A percentile compares a stretch with the other conserved stretches of the same genome.
phyloP scores from a whole-genome alignment of 2,797 vertebrate genomes.

The Anniella stebbinsi region DNA sequence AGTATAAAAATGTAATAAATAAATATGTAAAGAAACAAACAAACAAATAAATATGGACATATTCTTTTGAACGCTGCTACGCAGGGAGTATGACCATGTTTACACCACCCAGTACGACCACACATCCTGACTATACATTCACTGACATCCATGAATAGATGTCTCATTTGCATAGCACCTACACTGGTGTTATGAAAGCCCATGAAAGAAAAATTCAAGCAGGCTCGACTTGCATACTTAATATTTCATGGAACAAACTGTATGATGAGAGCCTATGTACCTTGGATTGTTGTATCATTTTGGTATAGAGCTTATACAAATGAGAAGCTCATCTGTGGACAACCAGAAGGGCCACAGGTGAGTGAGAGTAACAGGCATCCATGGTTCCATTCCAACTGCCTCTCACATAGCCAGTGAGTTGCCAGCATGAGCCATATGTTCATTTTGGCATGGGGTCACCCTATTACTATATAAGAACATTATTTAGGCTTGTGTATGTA shows the following conservation, averaged over 20 bases:
- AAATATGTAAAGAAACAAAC: no score
- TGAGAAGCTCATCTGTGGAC: background rate
- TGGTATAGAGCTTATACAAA: background rate
- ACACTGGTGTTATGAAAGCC: no score
- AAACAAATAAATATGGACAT: background rate
- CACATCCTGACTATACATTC: background rate
- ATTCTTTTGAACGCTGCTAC: background rate
- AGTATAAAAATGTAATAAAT: no score
- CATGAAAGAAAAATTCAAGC: no score
- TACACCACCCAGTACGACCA: background rate
- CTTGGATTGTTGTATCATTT: background rate
- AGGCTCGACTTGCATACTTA: background rate
- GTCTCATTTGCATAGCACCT: background rate
- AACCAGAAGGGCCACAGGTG: background rate
- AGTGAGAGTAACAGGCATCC: background rate
- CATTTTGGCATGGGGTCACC: background rate
- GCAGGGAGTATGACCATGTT: background rate
- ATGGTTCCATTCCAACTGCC: no score
- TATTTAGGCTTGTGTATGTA: background rate
- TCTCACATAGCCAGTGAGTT: background rate
- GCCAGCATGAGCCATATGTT: background rate
- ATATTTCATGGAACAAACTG: background rate
- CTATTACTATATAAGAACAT: background rate
- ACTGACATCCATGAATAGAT: background rate
- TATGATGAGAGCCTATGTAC: background rate